Conservation (phyloP, 2,797 vertebrate species). For the Phoebastria nigripes region DNA sequence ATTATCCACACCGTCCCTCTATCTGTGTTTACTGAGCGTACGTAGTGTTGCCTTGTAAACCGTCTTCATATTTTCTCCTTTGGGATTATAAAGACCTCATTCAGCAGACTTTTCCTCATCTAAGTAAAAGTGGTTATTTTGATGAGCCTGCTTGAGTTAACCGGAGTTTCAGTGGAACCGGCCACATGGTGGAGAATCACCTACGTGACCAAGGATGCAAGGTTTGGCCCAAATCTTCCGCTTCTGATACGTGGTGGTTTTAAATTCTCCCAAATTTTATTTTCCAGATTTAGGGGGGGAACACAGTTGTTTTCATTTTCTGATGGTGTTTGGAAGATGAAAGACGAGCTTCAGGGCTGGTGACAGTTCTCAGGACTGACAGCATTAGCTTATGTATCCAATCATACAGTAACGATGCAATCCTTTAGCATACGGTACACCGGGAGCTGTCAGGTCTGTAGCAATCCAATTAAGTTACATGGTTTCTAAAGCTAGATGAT, state of each 20-base stretch:
- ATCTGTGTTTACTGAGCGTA: neutral
- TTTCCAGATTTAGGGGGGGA: neutral
- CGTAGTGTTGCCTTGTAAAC: neutral
- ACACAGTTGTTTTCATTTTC: neutral
- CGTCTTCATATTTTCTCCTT: neutral
- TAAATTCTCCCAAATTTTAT: neutral
- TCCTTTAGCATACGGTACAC: neutral
- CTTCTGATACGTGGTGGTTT: fast-evolving
- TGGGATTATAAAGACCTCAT: neutral
- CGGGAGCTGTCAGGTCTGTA: conserved; percentile 15
- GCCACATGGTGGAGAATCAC: neutral
- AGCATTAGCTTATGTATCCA: neutral
- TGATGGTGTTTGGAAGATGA: neutral
- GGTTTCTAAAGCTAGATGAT: conserved; percentile 46
- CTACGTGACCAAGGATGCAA: fast-evolving
- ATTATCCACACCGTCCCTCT: neutral
- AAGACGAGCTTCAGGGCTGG: neutral
- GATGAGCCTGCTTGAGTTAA: neutral
- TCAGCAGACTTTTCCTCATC: neutral
- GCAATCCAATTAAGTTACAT: conserved; percentile 65
- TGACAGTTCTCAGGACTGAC: neutral
- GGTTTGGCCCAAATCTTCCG: neutral
- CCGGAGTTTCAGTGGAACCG: neutral
- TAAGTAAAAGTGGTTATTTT: neutral
- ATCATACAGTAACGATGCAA: neutral